Conservation (phyloP, 2,113 vertebrate species). For the Zosterops pallidus region DNA sequence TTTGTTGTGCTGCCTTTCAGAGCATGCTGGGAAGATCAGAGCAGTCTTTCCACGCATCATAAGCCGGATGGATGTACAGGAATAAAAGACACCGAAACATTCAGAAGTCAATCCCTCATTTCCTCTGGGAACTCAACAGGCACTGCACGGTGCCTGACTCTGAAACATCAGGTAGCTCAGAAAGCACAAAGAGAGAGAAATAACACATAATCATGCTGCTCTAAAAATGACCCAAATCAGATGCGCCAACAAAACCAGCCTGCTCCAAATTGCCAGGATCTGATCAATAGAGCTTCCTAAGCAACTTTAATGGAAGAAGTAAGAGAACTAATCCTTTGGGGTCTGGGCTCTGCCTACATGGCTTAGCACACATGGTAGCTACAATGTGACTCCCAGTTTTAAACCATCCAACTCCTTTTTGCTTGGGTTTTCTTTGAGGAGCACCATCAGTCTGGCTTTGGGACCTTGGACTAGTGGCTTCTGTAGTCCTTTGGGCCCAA, state of each 20-base stretch:
- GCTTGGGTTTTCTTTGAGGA: background rate
- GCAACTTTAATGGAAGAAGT: background rate
- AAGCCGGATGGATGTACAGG: background rate
- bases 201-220: background rate
- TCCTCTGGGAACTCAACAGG: background rate
- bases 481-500: background rate
- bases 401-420: background rate
- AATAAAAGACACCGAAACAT: background rate
- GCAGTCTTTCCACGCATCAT: background rate
- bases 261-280: background rate
- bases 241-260: background rate
- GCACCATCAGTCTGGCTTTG: background rate
- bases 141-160: background rate
- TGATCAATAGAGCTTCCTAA: background rate
- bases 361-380: background rate
- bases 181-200: background rate
- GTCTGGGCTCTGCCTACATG: background rate
- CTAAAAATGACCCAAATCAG: background rate
- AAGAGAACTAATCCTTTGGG: background rate
- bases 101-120: background rate
- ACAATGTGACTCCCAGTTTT: background rate
- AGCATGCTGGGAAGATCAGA: background rate
- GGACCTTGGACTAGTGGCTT: background rate
- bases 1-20: background rate
- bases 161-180: background rate